phyloP scores from a whole-genome alignment of 2,888 invertebrate species.

The Drosophila emarginata region DNA sequence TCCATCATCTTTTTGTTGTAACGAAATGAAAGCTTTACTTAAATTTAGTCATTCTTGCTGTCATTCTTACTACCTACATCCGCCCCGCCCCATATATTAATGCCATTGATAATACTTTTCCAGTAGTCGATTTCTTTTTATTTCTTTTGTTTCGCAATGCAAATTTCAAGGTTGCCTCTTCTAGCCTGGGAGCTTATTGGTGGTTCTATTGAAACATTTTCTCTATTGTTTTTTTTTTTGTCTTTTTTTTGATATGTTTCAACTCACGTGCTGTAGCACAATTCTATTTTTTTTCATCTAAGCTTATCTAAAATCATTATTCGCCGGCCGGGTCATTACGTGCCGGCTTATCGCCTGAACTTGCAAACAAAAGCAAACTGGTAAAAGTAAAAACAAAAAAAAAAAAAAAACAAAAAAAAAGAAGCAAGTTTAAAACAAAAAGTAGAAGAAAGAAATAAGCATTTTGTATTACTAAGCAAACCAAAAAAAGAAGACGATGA shows the following conservation, averaged over 20 bases:
- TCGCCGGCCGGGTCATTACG: conserved; percentile 48
- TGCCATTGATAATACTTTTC: too few species aligned
- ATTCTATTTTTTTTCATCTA: conserved; percentile 20
- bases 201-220: not conserved
- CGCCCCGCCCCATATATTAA: too few species aligned
- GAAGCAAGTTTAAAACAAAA: not conserved
- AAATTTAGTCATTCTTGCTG: too few species aligned
- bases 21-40: too few species aligned
- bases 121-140: not conserved
- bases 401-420: not conserved
- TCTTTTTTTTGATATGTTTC: not conserved
- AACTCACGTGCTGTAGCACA: not conserved
- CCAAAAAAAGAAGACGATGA: conserved; percentile 19
- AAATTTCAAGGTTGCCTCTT: conserved; percentile 47
- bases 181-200: conserved; percentile 3
- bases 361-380: conserved; percentile 27
- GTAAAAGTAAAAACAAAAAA: conserved; percentile 3
- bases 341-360: conserved; percentile 44
- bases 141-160: conserved; percentile 1
- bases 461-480: conserved; percentile 39
- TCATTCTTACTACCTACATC: too few species aligned
- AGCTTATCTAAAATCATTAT: conserved; percentile 29
- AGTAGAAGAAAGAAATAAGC: not conserved
- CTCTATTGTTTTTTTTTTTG: too few species aligned
- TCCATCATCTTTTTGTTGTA: too few species aligned